Base-by-base conservation (phyloP, 2,797 vertebrate species). In the Podarcis siculus region DNA sequence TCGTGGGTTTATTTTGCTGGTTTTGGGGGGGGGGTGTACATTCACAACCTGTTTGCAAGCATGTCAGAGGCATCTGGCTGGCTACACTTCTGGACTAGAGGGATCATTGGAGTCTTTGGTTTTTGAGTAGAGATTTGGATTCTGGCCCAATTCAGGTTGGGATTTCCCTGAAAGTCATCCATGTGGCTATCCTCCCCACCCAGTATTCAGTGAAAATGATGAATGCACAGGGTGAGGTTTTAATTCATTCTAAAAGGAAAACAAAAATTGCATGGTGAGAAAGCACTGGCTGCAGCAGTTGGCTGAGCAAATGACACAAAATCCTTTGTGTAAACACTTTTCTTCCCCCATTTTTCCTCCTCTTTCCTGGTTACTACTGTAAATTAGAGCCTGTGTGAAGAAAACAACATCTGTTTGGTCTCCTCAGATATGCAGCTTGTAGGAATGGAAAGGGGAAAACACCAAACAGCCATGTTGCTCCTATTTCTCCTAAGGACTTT, bases 401-500 rank as follows among this genome's bases (percentile, higher is more conserved):
- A 93, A 94, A 95, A 95, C 94, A 95, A 89, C 94, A 92, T 92
- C 92, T 95, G 92, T 39, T 91, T 80, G 0, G 67, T 35, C 72
- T 93, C 83, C 87, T n/a, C 0, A 9, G 79, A 64, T 1, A 3
- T 2, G 69, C 1, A 0, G 61, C 58, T 82, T 45, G 0, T 37
- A 67, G 61, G 83, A 42, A 71, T 42, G n/a, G 77, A n/a, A 73
- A 72, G 49, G 67, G 78, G 27, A 19, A 5, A 72, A 89, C 1
- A 35, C 49, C 32, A 30, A 3, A 13, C 69, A 35, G 35, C 9
- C 37, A 4, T 9, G 1, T 19, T 5, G 0, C 49, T 37, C 4
- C 5, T 35, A 49, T 79, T 79, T 66, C n/a, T 72, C 32, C 25
- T 15, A n/a, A 5, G 4, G 23, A 23, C 42, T 2, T 58, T 30